Conservation (phyloP, 2,888 invertebrate species). For the Cerceris ruficornis region DNA sequence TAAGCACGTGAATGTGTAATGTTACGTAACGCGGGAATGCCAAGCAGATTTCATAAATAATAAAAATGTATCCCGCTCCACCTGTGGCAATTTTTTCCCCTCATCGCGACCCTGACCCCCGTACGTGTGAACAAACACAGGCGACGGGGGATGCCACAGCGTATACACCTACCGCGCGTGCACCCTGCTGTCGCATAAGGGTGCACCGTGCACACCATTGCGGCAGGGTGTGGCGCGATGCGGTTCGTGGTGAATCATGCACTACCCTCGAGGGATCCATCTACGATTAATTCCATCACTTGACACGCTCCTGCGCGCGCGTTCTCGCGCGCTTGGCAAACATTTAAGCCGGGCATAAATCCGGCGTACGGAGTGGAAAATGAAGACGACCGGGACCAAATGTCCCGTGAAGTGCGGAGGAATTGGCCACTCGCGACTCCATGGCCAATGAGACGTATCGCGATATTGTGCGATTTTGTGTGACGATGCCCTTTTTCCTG, state of each 20-base stretch:
- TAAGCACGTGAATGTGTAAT: too few species aligned
- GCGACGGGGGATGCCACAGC: not conserved
- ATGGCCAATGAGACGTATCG: slow-evolving; percentile 44
- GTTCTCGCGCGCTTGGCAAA: slow-evolving; percentile 51
- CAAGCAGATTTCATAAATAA: not conserved
- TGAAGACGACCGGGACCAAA: slow-evolving; percentile 57
- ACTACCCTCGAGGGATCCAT: slow-evolving; percentile 68
- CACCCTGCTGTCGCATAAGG: slow-evolving; percentile 57
- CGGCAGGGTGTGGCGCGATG: slow-evolving; percentile 62
- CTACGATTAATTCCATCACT: slow-evolving; percentile 73
- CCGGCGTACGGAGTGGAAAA: slow-evolving; percentile 56
- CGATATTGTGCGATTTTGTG: not conserved
- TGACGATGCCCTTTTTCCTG: not conserved
- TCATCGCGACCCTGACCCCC: slow-evolving; percentile 1
- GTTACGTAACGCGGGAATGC: too few species aligned
- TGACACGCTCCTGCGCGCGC: slow-evolving; percentile 64
- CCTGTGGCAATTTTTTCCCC: not conserved
- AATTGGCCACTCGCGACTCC: slow-evolving; percentile 30
- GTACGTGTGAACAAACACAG: slow-evolving; percentile 5
- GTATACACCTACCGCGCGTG: slow-evolving; percentile 14
- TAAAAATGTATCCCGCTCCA: not conserved
- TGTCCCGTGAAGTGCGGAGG: slow-evolving; percentile 58
- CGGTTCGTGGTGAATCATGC: slow-evolving; percentile 69
- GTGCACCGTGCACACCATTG: slow-evolving; percentile 52
- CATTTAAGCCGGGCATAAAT: slow-evolving; percentile 64